Evolutionary conservation across 2,888 invertebrate genomes (phyloP).

Genomic region (Diploptera punctata): DNA sequence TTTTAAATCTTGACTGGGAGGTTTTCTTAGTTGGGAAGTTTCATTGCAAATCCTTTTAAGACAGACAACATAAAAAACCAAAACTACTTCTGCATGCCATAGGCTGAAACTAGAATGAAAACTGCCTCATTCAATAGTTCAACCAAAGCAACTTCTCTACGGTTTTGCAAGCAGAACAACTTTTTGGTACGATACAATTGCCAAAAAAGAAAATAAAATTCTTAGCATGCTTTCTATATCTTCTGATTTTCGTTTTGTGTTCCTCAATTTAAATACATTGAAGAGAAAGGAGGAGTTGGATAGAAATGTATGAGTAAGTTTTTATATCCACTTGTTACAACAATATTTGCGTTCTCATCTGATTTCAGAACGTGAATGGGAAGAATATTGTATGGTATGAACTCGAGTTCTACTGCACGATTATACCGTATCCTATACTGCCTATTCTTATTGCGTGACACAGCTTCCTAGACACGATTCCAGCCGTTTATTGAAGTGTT

Average conservation of each 20-base stretch:
- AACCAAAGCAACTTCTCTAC: too few relatives aligned
- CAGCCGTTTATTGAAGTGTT: neutral
- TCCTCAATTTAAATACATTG: constrained; percentile 8
- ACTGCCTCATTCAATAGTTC: too few relatives aligned
- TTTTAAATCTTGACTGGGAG: too few relatives aligned
- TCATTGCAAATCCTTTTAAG: too few relatives aligned
- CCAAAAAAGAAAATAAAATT: neutral
- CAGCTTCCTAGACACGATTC: neutral
- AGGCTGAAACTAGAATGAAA: too few relatives aligned
- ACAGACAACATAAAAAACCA: too few relatives aligned
- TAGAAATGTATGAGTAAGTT: neutral
- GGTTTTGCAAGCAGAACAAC: too few relatives aligned
- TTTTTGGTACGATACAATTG: neutral
- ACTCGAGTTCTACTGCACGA: neutral
- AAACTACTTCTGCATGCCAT: too few relatives aligned
- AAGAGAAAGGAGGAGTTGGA: too few relatives aligned
- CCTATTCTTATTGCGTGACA: neutral
- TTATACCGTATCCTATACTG: neutral
- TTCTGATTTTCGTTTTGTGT: neutral
- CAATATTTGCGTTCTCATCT: constrained; percentile 2
- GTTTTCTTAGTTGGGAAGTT: too few relatives aligned
- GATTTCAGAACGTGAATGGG: neutral
- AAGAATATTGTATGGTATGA: neutral
- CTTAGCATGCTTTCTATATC: too few relatives aligned
- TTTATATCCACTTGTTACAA: constrained; percentile 3